Conservation (phyloP, 1,140 invertebrate species). For the Drosophila novamexicana region DNA sequence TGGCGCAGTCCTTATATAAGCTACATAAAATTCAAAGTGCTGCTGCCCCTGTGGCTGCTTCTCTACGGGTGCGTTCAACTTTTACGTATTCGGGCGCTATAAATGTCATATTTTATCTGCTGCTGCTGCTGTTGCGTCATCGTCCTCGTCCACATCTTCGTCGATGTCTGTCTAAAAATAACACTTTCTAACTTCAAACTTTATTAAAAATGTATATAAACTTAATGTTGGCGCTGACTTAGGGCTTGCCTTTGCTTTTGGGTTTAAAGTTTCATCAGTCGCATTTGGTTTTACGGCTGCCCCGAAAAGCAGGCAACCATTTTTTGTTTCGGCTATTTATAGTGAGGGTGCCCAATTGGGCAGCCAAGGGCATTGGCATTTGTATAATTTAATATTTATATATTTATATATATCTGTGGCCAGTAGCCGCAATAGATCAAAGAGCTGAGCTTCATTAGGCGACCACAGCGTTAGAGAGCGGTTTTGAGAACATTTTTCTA, state of each 20-base stretch:
- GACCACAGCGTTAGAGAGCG: slow-evolving; percentile 9
- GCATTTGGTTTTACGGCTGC: slow-evolving; percentile 27
- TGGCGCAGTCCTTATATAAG: slow-evolving; percentile 50
- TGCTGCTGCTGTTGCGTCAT: slow-evolving; percentile 22
- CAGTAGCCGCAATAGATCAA: slow-evolving; percentile 33
- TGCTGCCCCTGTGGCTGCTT: slow-evolving; percentile 15
- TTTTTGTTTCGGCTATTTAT: slow-evolving; percentile 38
- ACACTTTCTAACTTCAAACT: slow-evolving; percentile 72
- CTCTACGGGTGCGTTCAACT: slow-evolving; percentile 75
- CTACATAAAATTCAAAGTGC: slow-evolving; percentile 66
- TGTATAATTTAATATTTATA: slow-evolving; percentile 23
- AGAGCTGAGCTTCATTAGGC: slow-evolving; percentile 18
- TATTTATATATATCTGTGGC: not conserved
- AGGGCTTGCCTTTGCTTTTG: slow-evolving; percentile 25
- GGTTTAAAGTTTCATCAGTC: slow-evolving; percentile 58
- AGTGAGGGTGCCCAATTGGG: slow-evolving; percentile 32
- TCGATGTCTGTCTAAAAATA: slow-evolving; percentile 65
- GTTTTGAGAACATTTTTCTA: slow-evolving; percentile 16
- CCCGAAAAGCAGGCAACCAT: slow-evolving; percentile 37
- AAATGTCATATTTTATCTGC: slow-evolving; percentile 78
- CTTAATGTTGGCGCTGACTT: slow-evolving; percentile 34
- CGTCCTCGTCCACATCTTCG: slow-evolving; percentile 6
- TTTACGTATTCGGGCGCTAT: slow-evolving; percentile 74
- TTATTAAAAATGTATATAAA: slow-evolving; percentile 78
- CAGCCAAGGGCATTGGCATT: slow-evolving; percentile 43